Conservation (phyloP, 2,888 invertebrate genomes). For the Microctonus hyperodae region DNA sequence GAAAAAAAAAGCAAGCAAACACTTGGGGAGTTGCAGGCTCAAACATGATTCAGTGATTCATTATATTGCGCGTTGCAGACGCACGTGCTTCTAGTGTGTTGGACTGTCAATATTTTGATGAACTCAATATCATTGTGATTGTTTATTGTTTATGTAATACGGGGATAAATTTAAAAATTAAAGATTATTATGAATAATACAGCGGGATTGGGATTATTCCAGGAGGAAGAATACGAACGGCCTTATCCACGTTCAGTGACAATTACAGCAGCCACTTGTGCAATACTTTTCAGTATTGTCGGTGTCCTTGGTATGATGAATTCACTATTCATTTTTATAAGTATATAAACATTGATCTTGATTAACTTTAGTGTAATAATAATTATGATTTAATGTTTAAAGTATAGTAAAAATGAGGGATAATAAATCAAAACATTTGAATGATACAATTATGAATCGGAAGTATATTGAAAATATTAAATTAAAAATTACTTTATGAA, state of each 20-base stretch:
- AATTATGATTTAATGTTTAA: background rate
- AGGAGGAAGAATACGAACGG: conserved; percentile 33
- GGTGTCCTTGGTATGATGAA: conserved; percentile 74
- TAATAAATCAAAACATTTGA: background rate
- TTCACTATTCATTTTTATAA: too few species aligned
- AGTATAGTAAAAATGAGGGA: background rate
- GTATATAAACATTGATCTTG: conserved; percentile 7
- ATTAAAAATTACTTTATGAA: conserved; percentile 25
- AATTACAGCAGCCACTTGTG: conserved; percentile 79
- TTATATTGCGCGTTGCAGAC: conserved; percentile 25
- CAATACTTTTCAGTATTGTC: conserved; percentile 79
- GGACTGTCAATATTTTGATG: conserved; percentile 35
- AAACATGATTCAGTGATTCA: conserved; percentile 38
- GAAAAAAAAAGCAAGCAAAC: conserved; percentile 21
- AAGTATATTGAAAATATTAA: background rate
- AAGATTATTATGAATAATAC: conserved; percentile 27
- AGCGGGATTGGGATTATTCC: conserved; percentile 21
- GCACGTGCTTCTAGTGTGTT: conserved; percentile 27
- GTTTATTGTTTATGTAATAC: conserved; percentile 15
- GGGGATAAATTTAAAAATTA: background rate
- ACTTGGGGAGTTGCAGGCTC: conserved; percentile 16
- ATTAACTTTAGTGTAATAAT: too few species aligned
- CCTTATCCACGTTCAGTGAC: conserved; percentile 78
- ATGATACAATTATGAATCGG: background rate
- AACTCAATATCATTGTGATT: conserved; percentile 17